These are phyloP conservation scores for Sisor rabdophorus DNA, from an alignment of 2,113 vertebrate genomes.

Conservation along the genomic window DNA sequence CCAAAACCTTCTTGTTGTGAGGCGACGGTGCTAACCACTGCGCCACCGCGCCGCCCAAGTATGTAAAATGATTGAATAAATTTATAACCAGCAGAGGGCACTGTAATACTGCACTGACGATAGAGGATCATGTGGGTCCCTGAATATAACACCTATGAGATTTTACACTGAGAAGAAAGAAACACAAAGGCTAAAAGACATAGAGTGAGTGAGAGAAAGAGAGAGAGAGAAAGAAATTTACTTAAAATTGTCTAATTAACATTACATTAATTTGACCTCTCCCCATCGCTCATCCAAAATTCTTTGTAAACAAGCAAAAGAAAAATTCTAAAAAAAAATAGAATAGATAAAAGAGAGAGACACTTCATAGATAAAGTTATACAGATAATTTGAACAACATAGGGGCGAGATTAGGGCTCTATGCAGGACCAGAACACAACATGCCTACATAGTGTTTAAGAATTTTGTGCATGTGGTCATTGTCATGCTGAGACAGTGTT, in stretches of 20 bases:
- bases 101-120: not conserved
- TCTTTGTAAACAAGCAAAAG: not conserved
- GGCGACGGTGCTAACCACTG: too few relatives aligned
- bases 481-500: too few relatives aligned
- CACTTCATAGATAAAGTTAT: not conserved
- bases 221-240: not conserved
- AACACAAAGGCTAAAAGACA: slow-evolving; percentile 1
- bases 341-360: not conserved
- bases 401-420: too few relatives aligned
- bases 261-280: not conserved
- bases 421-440: too few relatives aligned
- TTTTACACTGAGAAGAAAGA: slow-evolving; percentile 14
- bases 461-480: too few relatives aligned
- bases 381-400: not conserved
- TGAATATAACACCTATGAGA: not conserved
- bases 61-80: too few relatives aligned
- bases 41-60: too few relatives aligned
- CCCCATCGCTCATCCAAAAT: not conserved
- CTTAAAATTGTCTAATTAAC: slow-evolving; percentile 8
- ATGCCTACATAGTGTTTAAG: too few relatives aligned
- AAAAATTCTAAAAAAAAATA: not conserved
- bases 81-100: slow-evolving; percentile 31
- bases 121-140: not conserved
- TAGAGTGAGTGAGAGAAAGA: not conserved
- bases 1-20: too few relatives aligned